Evolutionary conservation across 2,888 invertebrate genomes (phyloP).

Genomic region (Oxyteleia sp.): DNA sequence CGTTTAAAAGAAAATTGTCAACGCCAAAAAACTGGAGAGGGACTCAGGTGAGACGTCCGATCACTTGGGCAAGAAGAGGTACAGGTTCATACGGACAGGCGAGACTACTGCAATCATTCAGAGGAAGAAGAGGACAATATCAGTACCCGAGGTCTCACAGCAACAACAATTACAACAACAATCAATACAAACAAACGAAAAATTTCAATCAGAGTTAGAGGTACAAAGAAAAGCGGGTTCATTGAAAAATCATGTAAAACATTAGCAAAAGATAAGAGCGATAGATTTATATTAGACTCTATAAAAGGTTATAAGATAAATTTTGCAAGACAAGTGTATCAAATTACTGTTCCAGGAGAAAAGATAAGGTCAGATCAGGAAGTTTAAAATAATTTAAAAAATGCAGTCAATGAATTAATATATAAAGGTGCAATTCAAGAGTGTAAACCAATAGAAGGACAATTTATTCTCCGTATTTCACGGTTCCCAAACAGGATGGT

Average conservation of each 20-base stretch:
- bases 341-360: not conserved
- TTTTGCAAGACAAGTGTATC: not conserved
- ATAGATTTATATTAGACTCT: not conserved
- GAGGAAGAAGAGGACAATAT: not conserved
- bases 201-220: not conserved
- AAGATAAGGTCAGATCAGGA: not conserved
- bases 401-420: not conserved
- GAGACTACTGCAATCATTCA: conserved; percentile 38
- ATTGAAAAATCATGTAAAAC: not conserved
- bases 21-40: conserved; percentile 38
- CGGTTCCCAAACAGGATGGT: conserved; percentile 61
- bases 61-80: conserved; percentile 30
- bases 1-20: not conserved
- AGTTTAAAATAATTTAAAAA: not conserved
- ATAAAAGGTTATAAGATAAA: not conserved
- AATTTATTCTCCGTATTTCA: conserved; percentile 45
- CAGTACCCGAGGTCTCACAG: not conserved
- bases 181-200: not conserved
- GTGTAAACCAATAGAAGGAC: not conserved
- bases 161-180: too few relatives aligned
- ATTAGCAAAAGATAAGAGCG: not conserved
- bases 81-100: conserved; percentile 26
- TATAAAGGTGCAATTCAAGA: not conserved
- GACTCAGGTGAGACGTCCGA: conserved; percentile 19
- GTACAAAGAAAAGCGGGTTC: not conserved